Evolutionary conservation across 2,797 vertebrate genomes (phyloP), one percentile per base, ranked within the genome.

Genomic region (Oreonectes daqikongensis): DNA sequence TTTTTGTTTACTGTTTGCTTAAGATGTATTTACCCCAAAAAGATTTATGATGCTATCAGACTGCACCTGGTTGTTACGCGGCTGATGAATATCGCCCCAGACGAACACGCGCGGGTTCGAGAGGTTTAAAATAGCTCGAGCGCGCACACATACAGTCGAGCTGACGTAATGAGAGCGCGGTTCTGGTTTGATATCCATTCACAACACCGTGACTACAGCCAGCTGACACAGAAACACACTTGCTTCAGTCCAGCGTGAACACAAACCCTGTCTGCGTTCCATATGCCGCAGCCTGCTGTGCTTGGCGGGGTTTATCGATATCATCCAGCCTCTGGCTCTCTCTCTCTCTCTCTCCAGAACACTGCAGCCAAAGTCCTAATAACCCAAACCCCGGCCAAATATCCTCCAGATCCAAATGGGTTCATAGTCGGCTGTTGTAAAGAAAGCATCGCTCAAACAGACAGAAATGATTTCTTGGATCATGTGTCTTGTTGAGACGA

Each of bases 241-340:
- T 6, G 14, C 65, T 42, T 69, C 3, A 28, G 79, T 59, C 63
- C 72, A 52, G 79, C 50, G 44, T 70, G 61, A 40, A 55, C 68
- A 79, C 50, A 38, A 63, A 40, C 67, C 63, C 74, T 72, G 63
- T 76, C 35, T 81, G 69, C 7, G 12, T 57, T 66, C 74, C 73
- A 72, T 81, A 68, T 81, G 79, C 61, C 67, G 63, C 30, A 63
- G 46, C 74, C 63, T 67, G 70, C 70, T 74, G 48, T 69, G 80
- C 22, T 65, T 81, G 75, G 55, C 50, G 57, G 22, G 48, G 38
- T 30, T 60, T 53, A 35, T 57, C 22, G 17, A 69, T 69, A 60
- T 57, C 59, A 59, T 50, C 32, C 40, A 20, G 70, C 50, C 63
- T 28, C 55, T 69, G 55, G 55, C 26, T 24, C 61, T 59, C 52